phyloP scores from a whole-genome alignment of 2,113 vertebrate species.

The Oxyura jamaicensis region DNA sequence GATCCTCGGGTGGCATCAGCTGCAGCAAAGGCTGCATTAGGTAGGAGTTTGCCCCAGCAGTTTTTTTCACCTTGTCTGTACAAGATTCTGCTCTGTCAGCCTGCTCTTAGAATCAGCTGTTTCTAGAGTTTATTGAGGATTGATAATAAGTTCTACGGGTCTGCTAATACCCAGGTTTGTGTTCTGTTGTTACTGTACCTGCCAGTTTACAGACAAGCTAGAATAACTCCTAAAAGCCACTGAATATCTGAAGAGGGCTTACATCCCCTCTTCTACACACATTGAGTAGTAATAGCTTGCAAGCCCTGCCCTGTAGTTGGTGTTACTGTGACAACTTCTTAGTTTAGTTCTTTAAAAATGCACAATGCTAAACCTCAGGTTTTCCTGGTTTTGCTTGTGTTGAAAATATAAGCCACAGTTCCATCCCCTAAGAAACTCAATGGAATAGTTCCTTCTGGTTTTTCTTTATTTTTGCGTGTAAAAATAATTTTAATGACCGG shows the following conservation, averaged over 20 bases:
- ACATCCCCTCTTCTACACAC: background rate
- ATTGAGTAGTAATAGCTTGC: accelerated
- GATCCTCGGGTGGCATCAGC: slow-evolving; percentile 95
- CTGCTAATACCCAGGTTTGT: accelerated
- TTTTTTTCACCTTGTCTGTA: accelerated
- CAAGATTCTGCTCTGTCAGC: too few relatives aligned
- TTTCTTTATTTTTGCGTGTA: background rate
- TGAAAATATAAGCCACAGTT: background rate
- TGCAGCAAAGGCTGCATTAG: slow-evolving; percentile 91
- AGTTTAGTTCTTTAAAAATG: background rate
- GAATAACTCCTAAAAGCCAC: background rate
- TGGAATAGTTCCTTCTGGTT: background rate
- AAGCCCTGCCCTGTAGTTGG: accelerated
- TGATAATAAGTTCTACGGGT: background rate
- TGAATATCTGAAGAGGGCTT: accelerated
- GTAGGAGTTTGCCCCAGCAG: slow-evolving; percentile 56
- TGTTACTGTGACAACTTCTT: background rate
- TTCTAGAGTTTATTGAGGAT: background rate
- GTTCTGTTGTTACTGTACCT: background rate
- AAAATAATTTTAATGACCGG: background rate
- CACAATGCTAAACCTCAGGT: accelerated
- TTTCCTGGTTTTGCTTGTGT: background rate
- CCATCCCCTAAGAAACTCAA: background rate
- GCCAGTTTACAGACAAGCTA: accelerated
- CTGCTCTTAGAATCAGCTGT: background rate